Conservation (phyloP, 2,888 invertebrate species). For the Salticus scenicus region DNA sequence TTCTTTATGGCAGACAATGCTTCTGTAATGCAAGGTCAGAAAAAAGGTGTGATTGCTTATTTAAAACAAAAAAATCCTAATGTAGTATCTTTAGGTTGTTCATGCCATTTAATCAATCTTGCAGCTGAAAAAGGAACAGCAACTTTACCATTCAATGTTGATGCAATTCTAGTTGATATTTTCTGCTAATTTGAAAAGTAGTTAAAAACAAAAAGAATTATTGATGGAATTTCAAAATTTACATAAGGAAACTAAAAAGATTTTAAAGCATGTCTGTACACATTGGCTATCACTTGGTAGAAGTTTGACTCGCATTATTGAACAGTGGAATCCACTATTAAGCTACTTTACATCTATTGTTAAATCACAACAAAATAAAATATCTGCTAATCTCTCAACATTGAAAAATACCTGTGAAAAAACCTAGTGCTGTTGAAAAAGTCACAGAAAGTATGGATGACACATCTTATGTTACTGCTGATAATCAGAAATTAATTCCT, state of each 20-base stretch:
- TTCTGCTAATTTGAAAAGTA: not conserved
- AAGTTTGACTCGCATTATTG: not conserved
- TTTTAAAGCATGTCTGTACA: not conserved
- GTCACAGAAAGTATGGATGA: not conserved
- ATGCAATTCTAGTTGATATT: not conserved
- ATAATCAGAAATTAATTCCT: too few species aligned
- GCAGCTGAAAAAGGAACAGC: not conserved
- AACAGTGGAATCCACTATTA: not conserved
- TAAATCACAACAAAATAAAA: not conserved
- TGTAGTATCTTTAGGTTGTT: not conserved
- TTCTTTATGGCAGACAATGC: constrained; percentile 4
- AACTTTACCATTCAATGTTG: not conserved
- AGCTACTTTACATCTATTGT: not conserved
- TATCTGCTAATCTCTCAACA: not conserved
- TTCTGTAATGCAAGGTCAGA: not conserved
- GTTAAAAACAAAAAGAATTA: not conserved
- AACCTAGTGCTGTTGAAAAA: not conserved
- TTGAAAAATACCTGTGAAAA: not conserved
- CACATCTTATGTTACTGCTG: too few species aligned
- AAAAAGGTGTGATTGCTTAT: not conserved
- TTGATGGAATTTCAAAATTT: not conserved
- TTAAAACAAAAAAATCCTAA: not conserved
- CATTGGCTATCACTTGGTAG: not conserved
- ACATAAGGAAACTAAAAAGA: not conserved
- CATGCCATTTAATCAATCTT: not conserved